Base-by-base conservation (phyloP, 2,888 invertebrate species). In the Dysmachus trigonus region DNA sequence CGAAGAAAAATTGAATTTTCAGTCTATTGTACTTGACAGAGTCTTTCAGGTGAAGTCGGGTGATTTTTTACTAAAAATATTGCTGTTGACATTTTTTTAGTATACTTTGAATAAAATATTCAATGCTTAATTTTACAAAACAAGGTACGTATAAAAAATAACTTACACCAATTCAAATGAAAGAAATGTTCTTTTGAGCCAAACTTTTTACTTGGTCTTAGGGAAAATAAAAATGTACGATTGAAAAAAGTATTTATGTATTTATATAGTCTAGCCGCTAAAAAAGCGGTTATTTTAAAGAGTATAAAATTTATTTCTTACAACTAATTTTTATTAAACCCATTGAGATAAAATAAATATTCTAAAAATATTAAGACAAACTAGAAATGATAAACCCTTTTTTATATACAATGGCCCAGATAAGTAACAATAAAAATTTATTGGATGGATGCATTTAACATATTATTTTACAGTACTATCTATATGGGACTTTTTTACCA, bases 1-100 rank as follows among this genome's bases (percentile, higher is more conserved):
- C 33, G 51, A 30, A 33, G 35, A 8, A n/a, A 53, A 53, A 81
- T 81, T 53, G 62, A 81, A 33, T 81, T 81, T 31, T 62, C 81
- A 22, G 22, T 31, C 18, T 33, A 62, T 81, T 81, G 62, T 31
- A 53, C 8, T 30, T 33, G 30, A 1, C 51, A 76, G n/a, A n/a
- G 38, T 4, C 35, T n/a, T 15, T 47, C 6, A 62, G 41, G 27
- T 27, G 22, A 3, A 6, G 10, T 62, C 22, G 22, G 18, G 8
- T 18, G 18, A 62, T 27, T 62, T n/a, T 62, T 27, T 27, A 62
- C 18, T 18, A 22, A 62, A 62, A 27, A 27, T 18, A 22, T 53
- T 18, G 51, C 18, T 53, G 0, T 53, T 8, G 22, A 18, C 2
- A 18, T 18, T 18, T 53, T 47, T 5, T 5, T 7, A 76, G 13